Evolutionary conservation across 2,113 vertebrate species (phyloP).

Genomic region (Gavia stellata): DNA sequence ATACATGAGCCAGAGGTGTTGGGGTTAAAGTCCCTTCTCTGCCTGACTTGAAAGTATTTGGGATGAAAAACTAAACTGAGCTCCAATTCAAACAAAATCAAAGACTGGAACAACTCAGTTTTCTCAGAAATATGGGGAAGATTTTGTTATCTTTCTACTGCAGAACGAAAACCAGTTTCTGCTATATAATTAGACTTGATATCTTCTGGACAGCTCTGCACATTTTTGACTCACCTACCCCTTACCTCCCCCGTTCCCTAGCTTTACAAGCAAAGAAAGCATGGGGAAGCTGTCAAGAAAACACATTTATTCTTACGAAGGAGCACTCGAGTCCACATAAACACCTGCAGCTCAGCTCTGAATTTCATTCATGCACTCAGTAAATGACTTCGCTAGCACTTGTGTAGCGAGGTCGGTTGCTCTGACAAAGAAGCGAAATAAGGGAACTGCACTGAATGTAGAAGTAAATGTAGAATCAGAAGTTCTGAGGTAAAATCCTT

Average conservation of each 20-base stretch:
- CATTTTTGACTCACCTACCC: not conserved
- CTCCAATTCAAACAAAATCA: not conserved
- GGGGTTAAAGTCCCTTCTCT: not conserved
- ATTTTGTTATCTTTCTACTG: not conserved
- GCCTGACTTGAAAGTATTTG: not conserved
- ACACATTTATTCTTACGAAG: not conserved
- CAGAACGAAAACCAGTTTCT: not conserved
- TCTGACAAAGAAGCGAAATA: not conserved
- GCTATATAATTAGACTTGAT: not conserved
- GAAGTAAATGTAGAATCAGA: not conserved
- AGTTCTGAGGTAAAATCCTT: not conserved
- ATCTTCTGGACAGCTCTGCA: not conserved
- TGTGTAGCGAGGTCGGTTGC: not conserved
- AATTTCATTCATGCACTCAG: not conserved
- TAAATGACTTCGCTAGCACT: not conserved
- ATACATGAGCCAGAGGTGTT: not conserved
- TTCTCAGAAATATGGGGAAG: not conserved
- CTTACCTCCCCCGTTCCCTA: not conserved
- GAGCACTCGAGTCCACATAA: not conserved
- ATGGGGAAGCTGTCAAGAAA: not conserved
- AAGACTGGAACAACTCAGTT: not conserved
- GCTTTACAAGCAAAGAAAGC: not conserved
- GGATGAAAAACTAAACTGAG: not conserved
- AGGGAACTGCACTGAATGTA: not conserved
- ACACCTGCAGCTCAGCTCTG: not conserved